Conservation (phyloP, 2,888 invertebrate genomes). For the Lepidocyrtoides sp. region DNA sequence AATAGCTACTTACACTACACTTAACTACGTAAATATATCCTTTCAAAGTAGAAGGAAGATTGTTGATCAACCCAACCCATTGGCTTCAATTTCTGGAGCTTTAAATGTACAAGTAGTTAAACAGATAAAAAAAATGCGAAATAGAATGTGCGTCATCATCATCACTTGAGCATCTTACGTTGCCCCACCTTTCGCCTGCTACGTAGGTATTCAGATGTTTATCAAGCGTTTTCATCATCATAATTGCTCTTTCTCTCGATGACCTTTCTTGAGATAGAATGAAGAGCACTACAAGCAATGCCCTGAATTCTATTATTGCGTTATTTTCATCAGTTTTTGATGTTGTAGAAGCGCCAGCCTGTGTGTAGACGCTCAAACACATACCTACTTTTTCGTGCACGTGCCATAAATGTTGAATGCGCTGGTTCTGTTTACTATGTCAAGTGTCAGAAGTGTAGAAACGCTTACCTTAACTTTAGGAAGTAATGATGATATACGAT, state of each 20-base stretch:
- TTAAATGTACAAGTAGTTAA: slow-evolving; percentile 8
- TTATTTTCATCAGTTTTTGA: neutral
- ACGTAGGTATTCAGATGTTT: neutral
- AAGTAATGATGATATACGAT: slow-evolving; percentile 57
- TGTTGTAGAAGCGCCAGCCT: neutral
- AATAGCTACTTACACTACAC: too few relatives aligned
- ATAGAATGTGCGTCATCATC: slow-evolving; percentile 63
- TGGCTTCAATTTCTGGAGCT: slow-evolving; percentile 64
- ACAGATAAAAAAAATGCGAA: neutral
- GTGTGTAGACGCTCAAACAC: neutral
- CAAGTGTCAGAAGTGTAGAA: neutral
- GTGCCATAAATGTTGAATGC: too few relatives aligned
- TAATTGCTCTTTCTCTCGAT: neutral
- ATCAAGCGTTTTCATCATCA: too few relatives aligned
- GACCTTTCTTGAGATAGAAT: neutral
- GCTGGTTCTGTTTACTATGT: too few relatives aligned
- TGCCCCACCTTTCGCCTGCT: neutral
- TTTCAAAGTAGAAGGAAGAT: neutral
- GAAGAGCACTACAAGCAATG: too few relatives aligned
- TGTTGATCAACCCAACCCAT: slow-evolving; percentile 14
- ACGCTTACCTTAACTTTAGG: slow-evolving; percentile 72
- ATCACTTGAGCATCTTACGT: neutral
- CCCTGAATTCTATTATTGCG: neutral
- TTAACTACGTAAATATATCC: too few relatives aligned
- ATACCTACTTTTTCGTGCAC: too few relatives aligned